Evolutionary conservation across 2,113 vertebrate genomes (phyloP), one percentile per base, ranked within the genome.

Genomic region (Sinocyclocheilus anshuiensis): DNA sequence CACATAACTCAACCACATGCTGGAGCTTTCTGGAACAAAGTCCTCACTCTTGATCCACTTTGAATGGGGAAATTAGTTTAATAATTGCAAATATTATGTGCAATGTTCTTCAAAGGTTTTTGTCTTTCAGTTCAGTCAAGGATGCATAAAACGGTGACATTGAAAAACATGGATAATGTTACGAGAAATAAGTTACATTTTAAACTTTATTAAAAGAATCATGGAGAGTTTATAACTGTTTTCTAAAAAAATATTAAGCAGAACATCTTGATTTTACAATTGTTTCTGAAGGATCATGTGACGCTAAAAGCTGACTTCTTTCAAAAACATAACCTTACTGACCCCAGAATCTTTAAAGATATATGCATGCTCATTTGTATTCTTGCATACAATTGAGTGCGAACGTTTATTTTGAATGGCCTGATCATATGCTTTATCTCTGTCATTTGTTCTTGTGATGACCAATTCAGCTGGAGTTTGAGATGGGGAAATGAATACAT

Each of bases 1-100:
- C 2, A 24, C 22, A 15, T 15, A 39, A 59, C 6, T 79, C 29
- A 0, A 45, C 57, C 57, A 18, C 57, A 80, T 63, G 33, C 20
- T 26, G 78, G 36, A 24, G 78, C 78, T 80, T 80, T 61, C 36
- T 63, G 20, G 33, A 63, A 24, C 16, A 77, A 80, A 80, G 57
- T 42, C 12, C 9, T 24, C 6, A 22, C 2, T 12, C 22, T 80
- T 80, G 55, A 42, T 36, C 33, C 22, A 80, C 39, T n/a, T 16
- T 45, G 2, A 42, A 61, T 80, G 11, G 13, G 26, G 29, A 63
- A 80, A 24, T 59, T 29, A 1, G 42, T 50, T 78, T 33, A 2
- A 78, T 78, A 59, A 39, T 59, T 59, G 16, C 18, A 42, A n/a
- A 9, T 9, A 59, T 59, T 0, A 59, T 59, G 20, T 59, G 3